phyloP scores from a whole-genome alignment of 2,113 vertebrate species.

The Apaloderma vittatum region DNA sequence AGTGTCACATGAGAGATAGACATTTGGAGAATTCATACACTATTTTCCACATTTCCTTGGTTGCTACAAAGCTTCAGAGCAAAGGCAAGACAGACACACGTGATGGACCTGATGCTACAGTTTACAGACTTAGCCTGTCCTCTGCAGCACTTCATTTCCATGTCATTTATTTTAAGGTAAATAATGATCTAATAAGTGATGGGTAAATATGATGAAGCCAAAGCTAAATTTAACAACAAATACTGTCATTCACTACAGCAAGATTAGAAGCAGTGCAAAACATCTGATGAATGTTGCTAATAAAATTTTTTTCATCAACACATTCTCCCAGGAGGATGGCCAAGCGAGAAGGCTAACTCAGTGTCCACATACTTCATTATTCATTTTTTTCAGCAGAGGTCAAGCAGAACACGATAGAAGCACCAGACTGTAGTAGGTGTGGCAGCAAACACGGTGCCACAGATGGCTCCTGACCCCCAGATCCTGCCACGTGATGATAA shows the following conservation, averaged over 20 bases:
- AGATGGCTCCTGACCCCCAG: background rate
- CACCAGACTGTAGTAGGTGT: background rate
- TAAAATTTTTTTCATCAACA: background rate
- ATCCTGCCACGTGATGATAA: rapidly evolving
- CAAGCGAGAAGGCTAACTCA: background rate
- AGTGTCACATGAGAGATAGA: background rate
- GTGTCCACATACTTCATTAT: background rate
- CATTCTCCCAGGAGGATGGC: background rate
- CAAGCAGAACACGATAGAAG: background rate
- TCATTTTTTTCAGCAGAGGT: background rate
- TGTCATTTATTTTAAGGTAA: background rate
- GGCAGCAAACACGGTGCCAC: background rate
- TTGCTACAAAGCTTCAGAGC: background rate
- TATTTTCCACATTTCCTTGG: background rate
- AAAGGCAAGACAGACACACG: background rate
- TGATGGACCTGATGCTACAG: rapidly evolving
- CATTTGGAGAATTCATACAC: background rate
- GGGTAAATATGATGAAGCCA: background rate
- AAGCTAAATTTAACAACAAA: background rate
- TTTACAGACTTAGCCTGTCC: background rate
- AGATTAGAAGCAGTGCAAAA: background rate
- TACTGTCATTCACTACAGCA: background rate
- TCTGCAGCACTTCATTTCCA: background rate
- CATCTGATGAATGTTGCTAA: background rate
- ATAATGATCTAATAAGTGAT: background rate